phyloP scores from a whole-genome alignment of 2,888 invertebrate species.

The Leptothorax acervorum region DNA sequence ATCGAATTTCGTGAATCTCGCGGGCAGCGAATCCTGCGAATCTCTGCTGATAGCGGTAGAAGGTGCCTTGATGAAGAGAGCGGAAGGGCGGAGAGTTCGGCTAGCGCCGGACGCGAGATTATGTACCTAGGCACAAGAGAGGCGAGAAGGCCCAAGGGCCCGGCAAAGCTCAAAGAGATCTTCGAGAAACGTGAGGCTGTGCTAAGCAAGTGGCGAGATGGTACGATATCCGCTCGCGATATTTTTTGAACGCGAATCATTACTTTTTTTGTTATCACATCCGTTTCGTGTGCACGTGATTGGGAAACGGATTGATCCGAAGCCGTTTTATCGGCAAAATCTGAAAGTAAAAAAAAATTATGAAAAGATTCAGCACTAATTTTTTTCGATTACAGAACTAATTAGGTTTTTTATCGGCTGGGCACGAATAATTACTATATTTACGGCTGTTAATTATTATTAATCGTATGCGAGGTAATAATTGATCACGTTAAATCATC shows the following conservation, averaged over 20 bases:
- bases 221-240: conserved; percentile 80
- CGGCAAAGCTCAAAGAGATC: conserved; percentile 85
- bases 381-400: background rate
- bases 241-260: background rate
- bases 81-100: conserved; percentile 22
- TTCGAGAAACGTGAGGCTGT: conserved; percentile 86
- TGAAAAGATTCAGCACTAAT: background rate
- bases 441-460: background rate
- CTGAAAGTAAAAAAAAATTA: background rate
- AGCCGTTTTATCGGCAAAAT: background rate
- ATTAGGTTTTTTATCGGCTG: background rate
- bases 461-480: background rate
- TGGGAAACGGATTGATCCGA: background rate
- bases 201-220: conserved; percentile 87
- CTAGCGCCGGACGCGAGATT: conserved; percentile 59
- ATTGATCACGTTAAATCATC: background rate
- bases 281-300: background rate
- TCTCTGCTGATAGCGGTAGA: background rate
- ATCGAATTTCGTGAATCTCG: conserved; percentile 1
- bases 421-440: background rate
- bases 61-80: conserved; percentile 20
- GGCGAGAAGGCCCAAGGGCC: conserved; percentile 84
- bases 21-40: background rate
- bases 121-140: conserved; percentile 77
- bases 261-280: background rate